Base-by-base conservation (phyloP, 2,797 vertebrate species). In the Phoeniculus purpureus region DNA sequence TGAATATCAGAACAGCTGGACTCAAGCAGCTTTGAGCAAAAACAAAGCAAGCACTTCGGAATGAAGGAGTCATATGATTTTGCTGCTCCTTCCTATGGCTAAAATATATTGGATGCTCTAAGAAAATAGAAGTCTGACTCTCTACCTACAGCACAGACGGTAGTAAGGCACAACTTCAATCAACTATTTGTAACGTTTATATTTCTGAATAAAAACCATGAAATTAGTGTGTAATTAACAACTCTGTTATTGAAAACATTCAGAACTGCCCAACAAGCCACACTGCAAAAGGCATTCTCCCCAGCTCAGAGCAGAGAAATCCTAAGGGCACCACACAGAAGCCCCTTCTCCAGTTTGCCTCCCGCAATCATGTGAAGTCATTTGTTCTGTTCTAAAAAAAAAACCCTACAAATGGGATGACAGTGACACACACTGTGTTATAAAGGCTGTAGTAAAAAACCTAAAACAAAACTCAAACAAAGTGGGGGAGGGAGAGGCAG, bases 21-120 rank as follows among this genome's bases (percentile, higher is more conserved):
- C 26, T 56, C 89, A 0, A 66, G 18, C 12, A 85, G 51, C 15
- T n/a, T 85, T 43, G 7, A 81, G 62, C 14, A n/a, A 85, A 94
- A 78, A 56, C 4, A 66, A 55, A n/a, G 45, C 87, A 80, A 1
- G 3, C 5, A 12, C 76, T 87, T 73, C 45, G 48, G 21, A 85
- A 59, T 12, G 3, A 72, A 66, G 10, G 1, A 59, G 13, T 4
- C 13, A 4, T n/a, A 65, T 67, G 9, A 67, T 74, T 91, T 82
- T 52, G 10, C 40, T 52, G 67, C 29, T 80, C 8, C 9, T 52
- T 75, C 82, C 32, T 82, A n/a, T 54, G 67, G 7, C 40, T 55
- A 40, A 52, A 23, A 48, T 31, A 64, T 0, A 0, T 21, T 2
- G n/a, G 4, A 15, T 2, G 3, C 9, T 65, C 61, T 40, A 40